Conservation (phyloP, 2,888 invertebrate species). For the Stomorhina lunata region DNA sequence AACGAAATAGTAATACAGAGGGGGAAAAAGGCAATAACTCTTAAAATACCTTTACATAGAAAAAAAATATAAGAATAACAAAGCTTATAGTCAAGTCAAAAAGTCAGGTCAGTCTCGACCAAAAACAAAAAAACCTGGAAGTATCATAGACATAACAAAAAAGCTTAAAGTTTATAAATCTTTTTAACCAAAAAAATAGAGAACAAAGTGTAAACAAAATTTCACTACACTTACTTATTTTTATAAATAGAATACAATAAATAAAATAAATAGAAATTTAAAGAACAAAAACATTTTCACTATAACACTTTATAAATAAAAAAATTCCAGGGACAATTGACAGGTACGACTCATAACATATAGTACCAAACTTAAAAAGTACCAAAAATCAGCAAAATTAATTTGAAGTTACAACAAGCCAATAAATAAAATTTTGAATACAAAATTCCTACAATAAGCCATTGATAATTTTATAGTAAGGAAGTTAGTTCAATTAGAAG, state of each 20-base stretch:
- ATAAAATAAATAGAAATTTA: conserved; percentile 7
- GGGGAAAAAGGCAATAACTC: conserved; percentile 24
- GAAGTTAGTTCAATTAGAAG: no score
- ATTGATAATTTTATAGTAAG: no score
- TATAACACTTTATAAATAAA: conserved; percentile 11
- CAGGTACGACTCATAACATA: background rate
- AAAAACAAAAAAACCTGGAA: background rate
- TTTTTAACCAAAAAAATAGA: conserved; percentile 36
- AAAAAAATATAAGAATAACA: background rate
- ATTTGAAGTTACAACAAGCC: no score
- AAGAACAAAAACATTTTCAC: conserved; percentile 13
- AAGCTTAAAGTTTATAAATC: conserved; percentile 46
- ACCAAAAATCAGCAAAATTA: no score
- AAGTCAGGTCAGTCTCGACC: conserved; percentile 60
- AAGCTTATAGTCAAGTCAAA: conserved; percentile 50
- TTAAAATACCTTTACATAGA: conserved; percentile 31
- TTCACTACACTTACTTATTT: conserved; percentile 33
- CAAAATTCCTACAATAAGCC: no score
- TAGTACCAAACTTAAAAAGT: background rate
- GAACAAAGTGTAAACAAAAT: conserved; percentile 61
- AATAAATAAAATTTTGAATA: no score
- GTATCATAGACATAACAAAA: conserved; percentile 1
- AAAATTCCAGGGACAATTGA: no score
- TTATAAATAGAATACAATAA: conserved; percentile 14
- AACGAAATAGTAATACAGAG: background rate